Evolutionary conservation across 2,888 invertebrate genomes (phyloP).

Genomic region (Augiades crinisus): DNA sequence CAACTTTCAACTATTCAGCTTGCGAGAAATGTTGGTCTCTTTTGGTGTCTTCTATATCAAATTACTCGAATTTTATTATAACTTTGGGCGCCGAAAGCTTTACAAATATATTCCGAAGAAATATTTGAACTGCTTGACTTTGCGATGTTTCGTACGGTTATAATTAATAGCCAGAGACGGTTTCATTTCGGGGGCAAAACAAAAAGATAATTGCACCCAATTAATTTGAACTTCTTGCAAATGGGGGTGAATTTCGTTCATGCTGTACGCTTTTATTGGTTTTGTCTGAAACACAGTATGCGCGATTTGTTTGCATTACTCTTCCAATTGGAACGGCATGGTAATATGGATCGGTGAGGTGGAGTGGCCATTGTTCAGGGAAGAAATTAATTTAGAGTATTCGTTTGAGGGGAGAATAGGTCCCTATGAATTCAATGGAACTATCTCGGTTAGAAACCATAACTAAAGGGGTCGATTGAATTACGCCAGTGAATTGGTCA

Average conservation of each 20-base stretch:
- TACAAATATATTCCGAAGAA: constrained; percentile 48
- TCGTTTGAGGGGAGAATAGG: not conserved
- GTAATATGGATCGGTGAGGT: constrained; percentile 23
- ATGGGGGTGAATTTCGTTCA: constrained; percentile 56
- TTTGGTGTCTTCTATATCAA: too few species aligned
- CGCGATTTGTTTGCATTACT: constrained; percentile 59
- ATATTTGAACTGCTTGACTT: constrained; percentile 44
- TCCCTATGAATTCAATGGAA: not conserved
- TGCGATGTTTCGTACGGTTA: constrained; percentile 46
- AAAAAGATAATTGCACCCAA: constrained; percentile 76
- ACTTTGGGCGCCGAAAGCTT: constrained; percentile 42
- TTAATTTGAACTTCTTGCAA: constrained; percentile 73
- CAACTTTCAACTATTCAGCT: too few species aligned
- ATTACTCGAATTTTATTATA: constrained; percentile 38
- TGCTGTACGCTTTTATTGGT: constrained; percentile 56
- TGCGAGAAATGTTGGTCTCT: too few species aligned
- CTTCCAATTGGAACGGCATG: constrained; percentile 48
- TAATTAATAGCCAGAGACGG: constrained; percentile 63
- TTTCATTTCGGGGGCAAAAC: constrained; percentile 61
- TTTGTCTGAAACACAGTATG: constrained; percentile 49
- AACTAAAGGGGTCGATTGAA: not conserved
- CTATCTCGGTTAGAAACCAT: not conserved
- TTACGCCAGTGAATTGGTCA: not conserved
- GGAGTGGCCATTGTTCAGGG: constrained; percentile 4
- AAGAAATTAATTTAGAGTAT: constrained; percentile 9